phyloP scores from a whole-genome alignment of 2,797 vertebrate species.

The Argya squamiceps region DNA sequence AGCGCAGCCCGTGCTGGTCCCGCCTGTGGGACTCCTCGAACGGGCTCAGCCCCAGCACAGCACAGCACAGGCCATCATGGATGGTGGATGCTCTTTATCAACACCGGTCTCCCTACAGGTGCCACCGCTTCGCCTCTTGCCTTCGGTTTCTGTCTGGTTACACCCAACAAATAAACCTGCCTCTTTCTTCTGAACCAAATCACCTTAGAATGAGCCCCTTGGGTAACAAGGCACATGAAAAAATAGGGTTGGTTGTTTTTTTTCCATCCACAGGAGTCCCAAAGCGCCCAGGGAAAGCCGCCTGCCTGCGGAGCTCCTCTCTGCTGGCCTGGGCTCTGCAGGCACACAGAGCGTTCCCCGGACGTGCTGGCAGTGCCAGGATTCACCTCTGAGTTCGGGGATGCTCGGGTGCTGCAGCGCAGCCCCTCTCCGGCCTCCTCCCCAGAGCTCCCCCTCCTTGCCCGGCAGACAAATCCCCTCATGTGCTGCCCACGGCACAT shows the following conservation, averaged over 20 bases:
- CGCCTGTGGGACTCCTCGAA: rapidly evolving
- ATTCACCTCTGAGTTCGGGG: rapidly evolving
- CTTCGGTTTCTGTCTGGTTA: rapidly evolving
- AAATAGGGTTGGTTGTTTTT: rapidly evolving
- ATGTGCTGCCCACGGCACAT: rapidly evolving
- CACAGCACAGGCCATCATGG: rapidly evolving
- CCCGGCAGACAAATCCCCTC: too few relatives aligned
- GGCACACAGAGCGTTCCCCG: too few relatives aligned
- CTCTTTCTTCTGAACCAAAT: not conserved
- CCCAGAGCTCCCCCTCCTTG: too few relatives aligned
- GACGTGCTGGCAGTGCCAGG: rapidly evolving
- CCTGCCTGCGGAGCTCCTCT: rapidly evolving
- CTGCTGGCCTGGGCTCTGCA: rapidly evolving
- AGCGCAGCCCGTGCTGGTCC: rapidly evolving
- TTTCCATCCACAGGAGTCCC: not conserved
- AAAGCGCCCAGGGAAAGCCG: rapidly evolving
- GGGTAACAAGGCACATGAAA: not conserved
- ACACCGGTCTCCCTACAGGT: rapidly evolving
- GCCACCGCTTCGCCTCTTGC: not conserved
- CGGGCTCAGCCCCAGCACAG: rapidly evolving
- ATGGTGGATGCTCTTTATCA: rapidly evolving
- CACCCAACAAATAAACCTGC: not conserved
- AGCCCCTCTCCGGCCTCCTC: not conserved
- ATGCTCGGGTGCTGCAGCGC: rapidly evolving
- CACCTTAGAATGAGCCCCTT: not conserved